phyloP scores from a whole-genome alignment of 2,797 vertebrate genomes.

The Octomys mimax region DNA sequence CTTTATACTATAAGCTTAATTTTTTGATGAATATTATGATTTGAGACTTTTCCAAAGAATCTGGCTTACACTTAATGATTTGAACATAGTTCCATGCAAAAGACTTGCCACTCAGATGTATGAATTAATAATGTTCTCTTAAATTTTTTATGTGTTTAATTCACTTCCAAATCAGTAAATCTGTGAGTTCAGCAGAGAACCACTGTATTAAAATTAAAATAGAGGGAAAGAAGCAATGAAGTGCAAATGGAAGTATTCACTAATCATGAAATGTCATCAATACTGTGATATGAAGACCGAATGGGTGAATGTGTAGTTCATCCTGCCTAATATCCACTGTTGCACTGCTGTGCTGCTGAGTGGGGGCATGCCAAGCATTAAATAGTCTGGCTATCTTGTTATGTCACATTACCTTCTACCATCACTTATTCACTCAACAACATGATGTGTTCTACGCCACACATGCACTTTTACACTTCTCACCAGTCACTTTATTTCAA shows the following conservation, averaged over 20 bases:
- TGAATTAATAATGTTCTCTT: not conserved
- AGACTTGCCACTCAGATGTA: conserved; percentile 20
- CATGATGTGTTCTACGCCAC: not conserved
- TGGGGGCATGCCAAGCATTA: not conserved
- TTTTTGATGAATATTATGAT: conserved; percentile 14
- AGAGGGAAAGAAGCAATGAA: conserved; percentile 71
- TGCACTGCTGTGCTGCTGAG: not conserved
- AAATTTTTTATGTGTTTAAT: not conserved
- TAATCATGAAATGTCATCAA: conserved; percentile 72
- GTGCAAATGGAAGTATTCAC: conserved; percentile 70
- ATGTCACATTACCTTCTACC: not conserved
- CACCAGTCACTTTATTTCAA: not conserved
- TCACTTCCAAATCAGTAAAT: conserved; percentile 15
- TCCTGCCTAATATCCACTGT: not conserved
- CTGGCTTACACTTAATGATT: conserved; percentile 24
- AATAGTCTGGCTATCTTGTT: not conserved
- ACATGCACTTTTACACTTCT: not conserved
- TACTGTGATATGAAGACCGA: not conserved
- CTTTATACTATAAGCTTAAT: not conserved
- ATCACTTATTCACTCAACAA: not conserved
- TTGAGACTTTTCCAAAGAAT: not conserved
- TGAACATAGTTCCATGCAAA: not conserved
- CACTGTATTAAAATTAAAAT: conserved; percentile 57
- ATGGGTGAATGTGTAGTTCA: not conserved
- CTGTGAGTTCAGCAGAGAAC: conserved; percentile 33